Conservation (phyloP, 2,797 vertebrate genomes). For the Betta splendens region DNA sequence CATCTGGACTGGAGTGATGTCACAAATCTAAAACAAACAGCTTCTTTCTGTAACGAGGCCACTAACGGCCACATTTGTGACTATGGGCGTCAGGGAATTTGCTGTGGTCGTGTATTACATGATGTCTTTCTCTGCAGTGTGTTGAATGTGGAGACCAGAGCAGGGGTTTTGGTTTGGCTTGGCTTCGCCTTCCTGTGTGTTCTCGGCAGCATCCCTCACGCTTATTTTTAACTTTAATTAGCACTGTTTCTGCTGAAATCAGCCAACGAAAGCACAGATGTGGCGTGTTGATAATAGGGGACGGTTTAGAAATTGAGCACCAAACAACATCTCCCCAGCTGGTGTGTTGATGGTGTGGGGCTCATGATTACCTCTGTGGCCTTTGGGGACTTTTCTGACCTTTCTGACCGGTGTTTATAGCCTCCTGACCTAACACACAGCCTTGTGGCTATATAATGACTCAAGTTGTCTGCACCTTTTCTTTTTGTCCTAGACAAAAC, state of each 20-base stretch:
- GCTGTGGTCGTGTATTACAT: background rate
- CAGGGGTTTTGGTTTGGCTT: background rate
- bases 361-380: conserved; percentile 27
- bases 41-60: background rate
- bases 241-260: conserved; percentile 7
- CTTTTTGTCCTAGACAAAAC: background rate
- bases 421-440: conserved; percentile 48
- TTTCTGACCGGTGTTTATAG: conserved; percentile 49
- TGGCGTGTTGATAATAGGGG: conserved; percentile 2
- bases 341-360: conserved; percentile 21
- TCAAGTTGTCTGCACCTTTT: conserved; percentile 20
- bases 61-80: background rate
- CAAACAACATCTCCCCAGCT: conserved; percentile 17
- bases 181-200: no score
- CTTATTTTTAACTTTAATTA: background rate
- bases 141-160: background rate
- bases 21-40: conserved; percentile 3
- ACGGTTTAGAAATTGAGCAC: conserved; percentile 7
- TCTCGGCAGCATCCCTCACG: background rate
- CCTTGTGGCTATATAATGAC: conserved; percentile 27
- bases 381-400: conserved; percentile 51
- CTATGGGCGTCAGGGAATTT: background rate
- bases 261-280: background rate
- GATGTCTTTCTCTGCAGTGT: background rate
- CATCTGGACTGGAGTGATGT: background rate